These are phyloP conservation scores for Platynereis dumerilii DNA, from an alignment of 2,888 invertebrate genomes.

Conservation along the genomic window DNA sequence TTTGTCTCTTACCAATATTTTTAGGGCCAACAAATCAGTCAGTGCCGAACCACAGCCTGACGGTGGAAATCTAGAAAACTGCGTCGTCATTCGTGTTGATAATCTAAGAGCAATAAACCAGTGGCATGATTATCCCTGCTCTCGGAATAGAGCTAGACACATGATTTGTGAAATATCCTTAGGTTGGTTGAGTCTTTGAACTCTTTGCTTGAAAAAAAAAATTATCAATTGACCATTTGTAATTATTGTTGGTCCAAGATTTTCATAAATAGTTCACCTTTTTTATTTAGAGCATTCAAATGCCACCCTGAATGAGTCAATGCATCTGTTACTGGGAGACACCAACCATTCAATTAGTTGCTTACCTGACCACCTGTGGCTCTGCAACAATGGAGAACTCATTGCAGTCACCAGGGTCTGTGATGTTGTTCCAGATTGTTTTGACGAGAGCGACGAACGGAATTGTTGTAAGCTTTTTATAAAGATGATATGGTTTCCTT, in stretches of 20 bases:
- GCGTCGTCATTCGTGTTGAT: neutral
- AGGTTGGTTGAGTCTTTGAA: no score
- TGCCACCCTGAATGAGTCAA: no score
- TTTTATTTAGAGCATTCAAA: no score
- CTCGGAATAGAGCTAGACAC: neutral
- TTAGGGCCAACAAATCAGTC: slow-evolving; percentile 3
- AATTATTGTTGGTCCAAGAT: no score
- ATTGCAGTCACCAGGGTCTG: neutral
- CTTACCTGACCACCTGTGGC: neutral
- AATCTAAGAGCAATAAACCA: neutral
- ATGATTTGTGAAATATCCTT: no score
- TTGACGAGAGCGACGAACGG: neutral
- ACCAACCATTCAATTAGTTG: no score
- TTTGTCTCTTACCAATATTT: no score
- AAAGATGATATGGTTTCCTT: no score
- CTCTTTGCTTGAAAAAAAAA: no score
- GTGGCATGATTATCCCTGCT: slow-evolving; percentile 3
- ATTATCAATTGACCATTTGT: no score
- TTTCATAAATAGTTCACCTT: no score
- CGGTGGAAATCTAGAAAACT: slow-evolving; percentile 1
- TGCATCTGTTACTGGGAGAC: no score
- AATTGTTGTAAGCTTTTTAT: slow-evolving; percentile 8
- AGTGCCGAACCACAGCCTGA: neutral
- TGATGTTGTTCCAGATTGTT: neutral
- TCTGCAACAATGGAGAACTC: neutral